Evolutionary conservation across 2,113 vertebrate genomes (phyloP), one percentile per base, ranked within the genome.

Genomic region (Rhegmatorhina hoffmannsi): DNA sequence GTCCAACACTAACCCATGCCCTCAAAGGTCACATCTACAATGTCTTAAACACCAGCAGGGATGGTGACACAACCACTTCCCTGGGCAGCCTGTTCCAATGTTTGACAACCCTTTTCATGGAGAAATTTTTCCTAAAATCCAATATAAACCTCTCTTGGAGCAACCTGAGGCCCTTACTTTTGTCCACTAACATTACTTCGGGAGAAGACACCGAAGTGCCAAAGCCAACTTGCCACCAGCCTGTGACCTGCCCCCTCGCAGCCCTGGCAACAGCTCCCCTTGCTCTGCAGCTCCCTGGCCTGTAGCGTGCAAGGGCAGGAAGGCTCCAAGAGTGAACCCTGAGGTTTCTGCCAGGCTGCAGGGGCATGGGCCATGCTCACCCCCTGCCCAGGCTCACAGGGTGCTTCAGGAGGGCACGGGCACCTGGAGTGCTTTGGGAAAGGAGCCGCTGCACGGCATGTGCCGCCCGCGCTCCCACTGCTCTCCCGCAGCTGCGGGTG

Each of bases 381-480:
- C 20, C 38, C 19, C 26, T 2, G 73, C 15, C 6, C 21, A 2
- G 29, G 24, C 24, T 38, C 29, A 34, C 18, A 3, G 21, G 31
- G 1, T 10, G 15, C 13, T 10, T 44, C 43, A 14, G 76, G 10
- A 5, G 43, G 16, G 15, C 26, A 10, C 8, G 26, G 9, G 34
- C 3, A 0, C 5, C 13, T 4, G 16, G 31, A 33, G 6, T 0
- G 2, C n/a, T 43, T 60, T 7, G 26, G 40, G 28, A 53, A 47
- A 7, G 26, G 18, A 67, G 34, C 46, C 8, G 1, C 24, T 7
- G 33, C 29, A 4, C 4, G 0, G 49, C 25, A 14, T 8, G 28
- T 20, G 10, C 49, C 31, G 28, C 6, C 28, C 6, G 19, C 34
- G 4, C 59, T 28, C 34, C 23, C 58, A 8, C 34, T 17, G 21